A percentile compares a stretch with the other conserved stretches of the same genome.
Evolutionary conservation across 2,113 vertebrate species (phyloP).

Genomic region (Platanista minor): DNA sequence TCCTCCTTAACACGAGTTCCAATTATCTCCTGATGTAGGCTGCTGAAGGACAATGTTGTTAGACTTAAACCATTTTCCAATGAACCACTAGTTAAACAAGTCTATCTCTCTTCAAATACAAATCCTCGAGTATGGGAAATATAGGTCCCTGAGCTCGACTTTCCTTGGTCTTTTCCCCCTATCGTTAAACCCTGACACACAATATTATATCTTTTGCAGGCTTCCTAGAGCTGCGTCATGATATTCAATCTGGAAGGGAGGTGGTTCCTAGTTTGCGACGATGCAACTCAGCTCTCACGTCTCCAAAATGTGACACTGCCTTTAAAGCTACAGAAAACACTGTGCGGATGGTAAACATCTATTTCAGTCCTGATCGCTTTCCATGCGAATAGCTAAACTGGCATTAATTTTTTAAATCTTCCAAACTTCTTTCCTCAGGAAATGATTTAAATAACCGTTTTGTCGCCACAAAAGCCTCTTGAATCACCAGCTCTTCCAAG

Average conservation of each 20-base stretch:
- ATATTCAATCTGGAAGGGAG: neutral
- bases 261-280: rapidly evolving
- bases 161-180: neutral
- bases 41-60: neutral
- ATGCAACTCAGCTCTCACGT: rapidly evolving
- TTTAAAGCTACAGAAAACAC: neutral
- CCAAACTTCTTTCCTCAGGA: conserved; percentile 40
- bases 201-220: neutral
- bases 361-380: neutral
- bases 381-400: neutral
- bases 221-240: neutral
- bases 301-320: neutral
- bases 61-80: neutral
- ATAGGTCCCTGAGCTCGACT: neutral
- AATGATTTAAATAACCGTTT: conserved; percentile 60
- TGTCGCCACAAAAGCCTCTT: conserved; percentile 45
- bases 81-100: neutral
- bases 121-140: neutral
- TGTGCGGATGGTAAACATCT: neutral
- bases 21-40: neutral
- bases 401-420: neutral
- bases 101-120: neutral
- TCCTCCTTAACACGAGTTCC: neutral
- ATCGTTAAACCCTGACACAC: neutral
- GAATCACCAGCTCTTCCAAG: conserved; percentile 53